Percentiles rank a stretch among this genome's conserved stretches.
phyloP scores from a whole-genome alignment of 1,140 invertebrate species.

The Adoxophyes honmai region DNA sequence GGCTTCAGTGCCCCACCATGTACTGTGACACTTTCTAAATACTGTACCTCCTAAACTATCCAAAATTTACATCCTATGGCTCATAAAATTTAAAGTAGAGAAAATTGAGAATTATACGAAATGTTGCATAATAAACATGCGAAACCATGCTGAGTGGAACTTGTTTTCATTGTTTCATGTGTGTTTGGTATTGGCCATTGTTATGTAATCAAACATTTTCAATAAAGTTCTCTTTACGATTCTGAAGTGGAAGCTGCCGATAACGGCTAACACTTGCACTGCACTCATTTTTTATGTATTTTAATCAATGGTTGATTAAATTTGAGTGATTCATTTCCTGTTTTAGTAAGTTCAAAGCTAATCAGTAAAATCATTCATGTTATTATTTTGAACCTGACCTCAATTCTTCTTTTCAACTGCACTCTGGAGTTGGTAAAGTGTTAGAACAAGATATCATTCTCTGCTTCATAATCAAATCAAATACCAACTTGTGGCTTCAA shows the following conservation, averaged over 20 bases:
- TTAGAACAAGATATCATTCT: too few species aligned
- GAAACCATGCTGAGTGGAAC: constrained; percentile 30
- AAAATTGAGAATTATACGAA: constrained; percentile 16
- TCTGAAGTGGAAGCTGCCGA: constrained; percentile 45
- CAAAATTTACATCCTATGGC: neutral
- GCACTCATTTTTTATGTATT: constrained; percentile 31
- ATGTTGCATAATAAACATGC: constrained; percentile 40
- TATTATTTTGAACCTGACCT: constrained; percentile 10
- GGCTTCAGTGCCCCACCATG: neutral
- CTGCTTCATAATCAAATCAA: too few species aligned
- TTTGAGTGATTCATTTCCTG: constrained; percentile 47
- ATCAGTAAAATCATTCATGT: neutral
- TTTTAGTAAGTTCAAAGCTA: constrained; percentile 19
- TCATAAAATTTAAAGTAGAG: constrained; percentile 14
- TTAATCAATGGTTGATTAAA: constrained; percentile 57
- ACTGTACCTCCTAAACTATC: constrained; percentile 4
- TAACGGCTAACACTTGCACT: constrained; percentile 34
- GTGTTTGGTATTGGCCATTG: constrained; percentile 57
- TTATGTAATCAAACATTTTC: constrained; percentile 72
- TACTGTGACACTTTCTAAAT: constrained; percentile 9
- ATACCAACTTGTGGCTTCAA: too few species aligned
- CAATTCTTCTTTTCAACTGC: neutral
- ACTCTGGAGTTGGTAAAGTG: too few species aligned
- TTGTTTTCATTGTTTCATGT: constrained; percentile 53
- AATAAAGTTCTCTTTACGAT: constrained; percentile 69